Percentiles rank a stretch among this genome's conserved stretches.
Evolutionary conservation across 2,888 invertebrate species (phyloP).

Genomic region (Ecliptopera silaceata): DNA sequence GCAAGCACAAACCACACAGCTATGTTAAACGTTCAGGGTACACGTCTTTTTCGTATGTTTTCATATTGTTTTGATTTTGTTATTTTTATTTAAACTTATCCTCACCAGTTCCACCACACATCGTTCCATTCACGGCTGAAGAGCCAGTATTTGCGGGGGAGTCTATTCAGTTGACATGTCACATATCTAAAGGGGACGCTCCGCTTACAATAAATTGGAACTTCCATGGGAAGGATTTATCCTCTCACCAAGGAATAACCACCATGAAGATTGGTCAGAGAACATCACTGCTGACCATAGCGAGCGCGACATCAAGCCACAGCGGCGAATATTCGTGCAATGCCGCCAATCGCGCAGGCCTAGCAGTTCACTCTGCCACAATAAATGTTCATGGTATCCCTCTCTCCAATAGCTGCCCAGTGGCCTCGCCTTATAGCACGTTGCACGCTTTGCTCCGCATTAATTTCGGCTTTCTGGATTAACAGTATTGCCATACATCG

Average conservation of each 20-base stretch:
- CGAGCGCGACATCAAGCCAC: slow-evolving; percentile 85
- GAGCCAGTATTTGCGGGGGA: slow-evolving; percentile 86
- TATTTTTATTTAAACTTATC: slow-evolving; percentile 51
- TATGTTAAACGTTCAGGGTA: slow-evolving; percentile 86
- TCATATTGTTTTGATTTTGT: slow-evolving; percentile 44
- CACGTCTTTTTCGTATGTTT: slow-evolving; percentile 51
- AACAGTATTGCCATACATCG: slow-evolving; percentile 87
- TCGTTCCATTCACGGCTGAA: slow-evolving; percentile 84
- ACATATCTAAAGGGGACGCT: slow-evolving; percentile 86
- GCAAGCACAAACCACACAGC: slow-evolving; percentile 86
- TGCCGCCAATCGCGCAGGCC: slow-evolving; percentile 86
- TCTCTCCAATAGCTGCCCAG: slow-evolving; percentile 50
- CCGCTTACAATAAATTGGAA: slow-evolving; percentile 90
- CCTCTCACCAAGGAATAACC: slow-evolving; percentile 80
- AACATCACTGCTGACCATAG: slow-evolving; percentile 86
- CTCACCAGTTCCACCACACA: slow-evolving; percentile 84
- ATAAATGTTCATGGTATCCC: slow-evolving; percentile 87
- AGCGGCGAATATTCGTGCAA: slow-evolving; percentile 88
- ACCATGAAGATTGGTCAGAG: slow-evolving; percentile 84
- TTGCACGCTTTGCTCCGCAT: slow-evolving; percentile 77
- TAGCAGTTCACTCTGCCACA: slow-evolving; percentile 83
- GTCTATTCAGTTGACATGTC: slow-evolving; percentile 84
- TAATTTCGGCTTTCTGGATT: slow-evolving; percentile 75
- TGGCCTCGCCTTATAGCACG: slow-evolving; percentile 69
- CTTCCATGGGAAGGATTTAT: slow-evolving; percentile 84